phyloP scores from a whole-genome alignment of 2,797 vertebrate species.

The Artibeus jamaicensis region DNA sequence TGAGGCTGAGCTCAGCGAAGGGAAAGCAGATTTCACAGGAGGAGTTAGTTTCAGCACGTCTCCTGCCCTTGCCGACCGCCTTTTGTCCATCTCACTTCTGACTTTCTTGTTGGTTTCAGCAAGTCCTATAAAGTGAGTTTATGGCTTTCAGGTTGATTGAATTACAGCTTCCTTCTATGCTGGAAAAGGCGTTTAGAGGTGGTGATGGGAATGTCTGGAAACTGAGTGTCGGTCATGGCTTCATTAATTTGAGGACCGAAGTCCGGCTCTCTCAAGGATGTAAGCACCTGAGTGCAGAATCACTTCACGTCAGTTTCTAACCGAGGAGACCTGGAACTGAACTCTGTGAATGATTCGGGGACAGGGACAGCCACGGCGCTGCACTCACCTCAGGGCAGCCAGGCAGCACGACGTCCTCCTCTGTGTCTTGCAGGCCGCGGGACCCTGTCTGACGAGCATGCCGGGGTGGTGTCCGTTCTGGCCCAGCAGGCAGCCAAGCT shows the following conservation, averaged over 20 bases:
- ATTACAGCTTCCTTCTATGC: not conserved
- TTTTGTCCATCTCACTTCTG: slow-evolving; percentile 2
- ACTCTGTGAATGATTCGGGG: not conserved
- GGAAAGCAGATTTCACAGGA: not conserved
- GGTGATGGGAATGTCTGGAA: not conserved
- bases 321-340: not conserved
- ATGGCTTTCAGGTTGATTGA: slow-evolving; percentile 25
- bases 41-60: slow-evolving; percentile 26
- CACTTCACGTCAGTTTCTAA: not conserved
- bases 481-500: slow-evolving; percentile 94
- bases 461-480: slow-evolving; percentile 93
- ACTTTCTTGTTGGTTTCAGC: slow-evolving; percentile 37
- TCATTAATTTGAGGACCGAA: slow-evolving; percentile 20
- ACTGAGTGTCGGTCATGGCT: not conserved
- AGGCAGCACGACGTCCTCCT: not conserved
- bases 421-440: slow-evolving; percentile 87
- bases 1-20: slow-evolving; percentile 26
- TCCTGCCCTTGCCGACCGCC: not conserved
- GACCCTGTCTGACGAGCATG: slow-evolving; percentile 95
- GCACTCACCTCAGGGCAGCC: not conserved
- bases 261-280: not conserved
- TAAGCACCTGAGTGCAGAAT: not conserved
- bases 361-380: not conserved
- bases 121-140: slow-evolving; percentile 20
- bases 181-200: not conserved